phyloP scores from a whole-genome alignment of 2,888 invertebrate genomes.

The Chironomus riparius region DNA sequence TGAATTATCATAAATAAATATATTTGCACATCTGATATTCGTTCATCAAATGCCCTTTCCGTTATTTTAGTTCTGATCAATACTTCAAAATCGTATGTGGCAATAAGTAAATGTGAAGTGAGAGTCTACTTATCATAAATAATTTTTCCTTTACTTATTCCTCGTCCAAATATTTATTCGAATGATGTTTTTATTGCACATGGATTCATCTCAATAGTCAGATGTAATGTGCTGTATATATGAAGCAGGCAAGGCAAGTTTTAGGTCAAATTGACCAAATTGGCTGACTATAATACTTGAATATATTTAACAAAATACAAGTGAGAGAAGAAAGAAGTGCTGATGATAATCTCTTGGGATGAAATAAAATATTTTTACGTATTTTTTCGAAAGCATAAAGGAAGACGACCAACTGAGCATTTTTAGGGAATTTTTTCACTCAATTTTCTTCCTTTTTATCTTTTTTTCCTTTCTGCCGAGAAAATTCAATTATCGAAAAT shows the following conservation, averaged over 20 bases:
- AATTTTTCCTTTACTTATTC: constrained; percentile 5
- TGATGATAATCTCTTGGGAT: constrained; percentile 10
- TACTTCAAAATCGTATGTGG: not conserved
- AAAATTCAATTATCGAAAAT: constrained; percentile 22
- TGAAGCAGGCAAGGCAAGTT: not conserved
- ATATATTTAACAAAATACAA: not conserved
- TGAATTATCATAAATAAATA: constrained; percentile 25
- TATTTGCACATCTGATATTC: constrained; percentile 25
- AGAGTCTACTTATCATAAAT: constrained; percentile 19
- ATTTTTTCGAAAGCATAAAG: not conserved
- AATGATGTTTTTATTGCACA: constrained; percentile 23
- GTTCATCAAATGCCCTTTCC: not conserved
- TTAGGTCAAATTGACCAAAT: constrained; percentile 27
- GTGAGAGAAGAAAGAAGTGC: not conserved
- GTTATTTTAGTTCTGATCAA: not conserved
- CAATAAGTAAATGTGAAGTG: not conserved
- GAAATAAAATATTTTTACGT: constrained; percentile 25
- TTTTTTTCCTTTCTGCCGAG: not conserved
- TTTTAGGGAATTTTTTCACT: not conserved
- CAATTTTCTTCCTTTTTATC: constrained; percentile 5
- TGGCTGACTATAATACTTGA: constrained; percentile 14
- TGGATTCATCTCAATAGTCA: constrained; percentile 8
- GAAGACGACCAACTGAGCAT: not conserved
- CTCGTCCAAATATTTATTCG: not conserved
- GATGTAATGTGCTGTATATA: not conserved